Percentiles rank a stretch among this genome's conserved stretches.
Evolutionary conservation across 2,113 vertebrate genomes (phyloP).

Genomic region (Hemiscyllium ocellatum): DNA sequence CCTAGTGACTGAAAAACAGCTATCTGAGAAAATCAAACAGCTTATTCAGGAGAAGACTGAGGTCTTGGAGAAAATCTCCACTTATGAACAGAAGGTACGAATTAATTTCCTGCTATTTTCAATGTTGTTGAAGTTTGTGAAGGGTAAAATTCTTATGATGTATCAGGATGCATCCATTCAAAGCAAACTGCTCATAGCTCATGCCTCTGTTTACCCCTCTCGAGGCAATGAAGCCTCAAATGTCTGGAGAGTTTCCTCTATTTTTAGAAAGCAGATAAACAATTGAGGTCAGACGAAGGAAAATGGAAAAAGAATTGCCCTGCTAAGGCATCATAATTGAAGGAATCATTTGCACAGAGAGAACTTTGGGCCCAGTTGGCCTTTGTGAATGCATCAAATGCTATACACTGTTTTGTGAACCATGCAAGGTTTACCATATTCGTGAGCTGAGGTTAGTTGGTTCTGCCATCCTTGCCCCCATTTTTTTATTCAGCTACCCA

Average conservation of each 20-base stretch:
- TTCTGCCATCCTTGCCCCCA: not conserved
- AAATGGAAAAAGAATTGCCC: not conserved
- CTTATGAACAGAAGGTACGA: slow-evolving; percentile 75
- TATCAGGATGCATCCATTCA: not conserved
- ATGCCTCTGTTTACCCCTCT: not conserved
- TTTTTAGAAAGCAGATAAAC: not conserved
- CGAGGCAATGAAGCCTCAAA: not conserved
- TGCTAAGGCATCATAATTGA: not conserved
- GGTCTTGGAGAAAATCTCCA: slow-evolving; percentile 66
- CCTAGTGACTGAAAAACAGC: slow-evolving; percentile 79
- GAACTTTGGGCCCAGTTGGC: not conserved
- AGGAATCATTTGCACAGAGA: not conserved
- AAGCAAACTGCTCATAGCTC: not conserved
- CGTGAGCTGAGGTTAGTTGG: not conserved
- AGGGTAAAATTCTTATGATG: not conserved
- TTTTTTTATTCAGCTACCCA: not conserved
- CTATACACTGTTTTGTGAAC: not conserved
- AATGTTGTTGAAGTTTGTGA: not conserved
- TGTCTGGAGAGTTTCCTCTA: not conserved
- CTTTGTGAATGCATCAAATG: not conserved
- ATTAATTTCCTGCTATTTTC: not conserved
- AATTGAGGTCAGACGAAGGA: not conserved
- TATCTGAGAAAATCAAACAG: slow-evolving; percentile 69
- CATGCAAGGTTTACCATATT: not conserved
- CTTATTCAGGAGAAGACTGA: slow-evolving; percentile 74